A percentile compares a stretch with the other conserved stretches of the same genome.
Conservation (phyloP, 1,140 invertebrate species). For the Drosophila orosa region DNA sequence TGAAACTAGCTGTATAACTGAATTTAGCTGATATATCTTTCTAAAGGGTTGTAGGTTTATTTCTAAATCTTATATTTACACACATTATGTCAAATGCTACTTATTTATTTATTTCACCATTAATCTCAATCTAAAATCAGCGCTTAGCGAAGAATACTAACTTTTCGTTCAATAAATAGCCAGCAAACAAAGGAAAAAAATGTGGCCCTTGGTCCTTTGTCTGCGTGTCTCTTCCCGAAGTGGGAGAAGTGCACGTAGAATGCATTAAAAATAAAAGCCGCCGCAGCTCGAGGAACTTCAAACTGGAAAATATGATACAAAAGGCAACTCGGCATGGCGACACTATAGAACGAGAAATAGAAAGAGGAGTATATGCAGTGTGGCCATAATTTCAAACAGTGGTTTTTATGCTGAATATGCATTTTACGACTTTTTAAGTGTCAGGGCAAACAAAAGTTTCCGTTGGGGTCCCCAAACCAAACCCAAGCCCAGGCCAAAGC, state of each 20-base stretch:
- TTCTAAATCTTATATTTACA: neutral
- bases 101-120: neutral
- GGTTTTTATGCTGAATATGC: constrained; percentile 76
- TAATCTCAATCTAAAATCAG: constrained; percentile 32
- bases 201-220: constrained; percentile 7
- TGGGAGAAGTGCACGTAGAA: constrained; percentile 57
- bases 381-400: constrained; percentile 72
- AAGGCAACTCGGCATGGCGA: constrained; percentile 16
- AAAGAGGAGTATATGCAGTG: constrained; percentile 43
- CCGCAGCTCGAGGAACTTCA: constrained; percentile 49
- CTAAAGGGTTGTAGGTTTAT: no score
- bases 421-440: constrained; percentile 82
- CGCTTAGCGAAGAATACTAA: constrained; percentile 21
- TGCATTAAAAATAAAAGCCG: constrained; percentile 72
- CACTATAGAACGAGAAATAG: constrained; percentile 13
- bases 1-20: neutral
- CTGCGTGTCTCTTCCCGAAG: constrained; percentile 5
- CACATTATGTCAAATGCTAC: neutral
- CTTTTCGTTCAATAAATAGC: constrained; percentile 39
- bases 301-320: constrained; percentile 68
- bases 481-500: neutral
- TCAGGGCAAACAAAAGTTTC: constrained; percentile 75
- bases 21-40: neutral
- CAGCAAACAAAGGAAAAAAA: neutral
- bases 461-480: constrained; percentile 26